Percentiles rank a stretch among this genome's conserved stretches.
phyloP scores from a whole-genome alignment of 92 coral and sea anemone species.

The Actinernus sp. region DNA sequence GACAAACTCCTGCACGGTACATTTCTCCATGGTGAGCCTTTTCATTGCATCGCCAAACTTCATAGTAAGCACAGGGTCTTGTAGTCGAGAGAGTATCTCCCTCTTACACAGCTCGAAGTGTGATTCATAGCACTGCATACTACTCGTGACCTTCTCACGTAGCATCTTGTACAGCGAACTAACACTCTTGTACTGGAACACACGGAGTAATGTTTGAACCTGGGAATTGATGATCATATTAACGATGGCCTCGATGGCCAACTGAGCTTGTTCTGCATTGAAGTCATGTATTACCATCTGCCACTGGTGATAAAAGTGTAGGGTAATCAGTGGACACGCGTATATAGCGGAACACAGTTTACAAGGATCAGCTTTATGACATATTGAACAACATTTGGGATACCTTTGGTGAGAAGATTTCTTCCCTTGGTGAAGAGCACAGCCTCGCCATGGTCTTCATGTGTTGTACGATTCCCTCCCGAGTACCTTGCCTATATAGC shows the following conservation, averaged over 20 bases:
- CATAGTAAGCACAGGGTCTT: conserved; percentile 82
- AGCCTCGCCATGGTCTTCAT: conserved; percentile 90
- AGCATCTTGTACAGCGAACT: conserved; percentile 98
- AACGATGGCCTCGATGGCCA: conserved; percentile 92
- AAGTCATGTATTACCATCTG: conserved; percentile 98
- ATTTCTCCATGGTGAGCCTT: conserved; percentile 72
- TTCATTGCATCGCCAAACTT: conserved; percentile 87
- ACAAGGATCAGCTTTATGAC: background rate
- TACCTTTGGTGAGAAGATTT: conserved; percentile 95
- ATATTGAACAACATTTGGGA: background rate
- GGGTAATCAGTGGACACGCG: background rate
- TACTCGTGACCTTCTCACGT: conserved; percentile 91
- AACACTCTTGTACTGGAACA: conserved; percentile 96
- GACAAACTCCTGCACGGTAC: conserved; percentile 87
- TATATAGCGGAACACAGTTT: background rate
- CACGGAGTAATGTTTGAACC: conserved; percentile 90
- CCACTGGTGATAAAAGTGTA: conserved; percentile 66
- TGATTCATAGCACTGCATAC: conserved; percentile 80
- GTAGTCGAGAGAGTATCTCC: conserved; percentile 87
- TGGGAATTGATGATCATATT: conserved; percentile 96
- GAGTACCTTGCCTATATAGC: conserved; percentile 81
- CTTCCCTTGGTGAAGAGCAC: conserved; percentile 88
- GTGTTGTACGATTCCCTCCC: conserved; percentile 91
- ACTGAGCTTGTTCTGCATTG: conserved; percentile 79
- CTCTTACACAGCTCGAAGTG: conserved; percentile 94